Base-by-base conservation (phyloP, 2,888 invertebrate species). In the Polymixis lichenea region DNA sequence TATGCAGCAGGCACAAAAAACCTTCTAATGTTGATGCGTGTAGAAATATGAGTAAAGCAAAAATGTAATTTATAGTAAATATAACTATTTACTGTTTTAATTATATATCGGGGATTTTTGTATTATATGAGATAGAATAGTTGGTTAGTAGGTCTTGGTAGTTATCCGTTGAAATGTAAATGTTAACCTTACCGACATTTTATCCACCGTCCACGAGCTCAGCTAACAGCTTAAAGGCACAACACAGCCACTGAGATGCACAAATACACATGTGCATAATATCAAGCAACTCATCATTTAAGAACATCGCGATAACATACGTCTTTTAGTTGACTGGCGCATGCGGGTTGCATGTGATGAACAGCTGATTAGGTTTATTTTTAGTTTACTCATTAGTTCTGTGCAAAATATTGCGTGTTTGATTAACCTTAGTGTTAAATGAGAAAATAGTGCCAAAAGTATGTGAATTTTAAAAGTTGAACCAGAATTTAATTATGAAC, bases 301-400 rank as follows among this genome's bases (percentile, higher is more conserved):
- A 76, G 82, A 75, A 64, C 73, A 85, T 84, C 81, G 61, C 65
- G 85, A 78, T 82, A 82, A 75, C 85, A 69, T 69, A 82, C 75
- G 75, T 75, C 81, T 83, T 74, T 58, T 58, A 80, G 79, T 72
- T 68, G 75, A 58, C 72, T 70, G 38, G 73, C 64, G 53, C 84
- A 80, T 71, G 77, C 73, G 58, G 46, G 71, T 32, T 68, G 73
- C 84, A 77, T 81, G 84, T 84, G 83, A 83, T 65, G 55, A 76
- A 70, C 77, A 84, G 65, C 83, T 84, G 81, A 84, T 69, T 6
- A 9, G 3, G 25, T 46, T 60, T 83, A 84, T 84, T 73, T 84
- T 80, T 84, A 84, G 64, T 43, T 58, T 2, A 38, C 22, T 67
- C 56, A 74, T 71, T 74, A 71, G 22, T 75, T 60, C 38, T 58